phyloP scores from a whole-genome alignment of 2,797 vertebrate species.

The Tolypeutes matacus region DNA sequence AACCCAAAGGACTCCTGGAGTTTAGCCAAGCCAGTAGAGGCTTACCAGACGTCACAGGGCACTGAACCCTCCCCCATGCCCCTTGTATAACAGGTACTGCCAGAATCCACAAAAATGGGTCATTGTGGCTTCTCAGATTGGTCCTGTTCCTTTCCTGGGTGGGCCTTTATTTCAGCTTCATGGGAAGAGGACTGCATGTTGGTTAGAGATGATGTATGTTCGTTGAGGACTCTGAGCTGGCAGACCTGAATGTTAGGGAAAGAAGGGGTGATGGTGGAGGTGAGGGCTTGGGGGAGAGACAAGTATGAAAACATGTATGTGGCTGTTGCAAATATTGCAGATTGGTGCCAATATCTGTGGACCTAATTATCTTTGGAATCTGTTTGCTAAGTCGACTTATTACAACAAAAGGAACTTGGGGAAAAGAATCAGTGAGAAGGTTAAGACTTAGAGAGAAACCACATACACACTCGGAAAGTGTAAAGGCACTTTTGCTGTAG shows the following conservation, averaged over 20 bases:
- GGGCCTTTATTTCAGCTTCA: background rate
- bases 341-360: background rate
- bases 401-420: background rate
- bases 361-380: background rate
- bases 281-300: background rate
- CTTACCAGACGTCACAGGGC: too few relatives aligned
- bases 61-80: background rate
- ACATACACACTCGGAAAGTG: background rate
- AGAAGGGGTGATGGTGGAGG: background rate
- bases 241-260: background rate
- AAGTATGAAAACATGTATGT: background rate
- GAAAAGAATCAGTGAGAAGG: slow-evolving; percentile 8
- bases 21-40: too few relatives aligned
- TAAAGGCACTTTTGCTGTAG: background rate
- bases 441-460: slow-evolving; percentile 8
- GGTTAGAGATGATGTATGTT: background rate
- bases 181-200: background rate
- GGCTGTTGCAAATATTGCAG: background rate
- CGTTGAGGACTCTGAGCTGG: background rate
- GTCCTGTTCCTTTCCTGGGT: background rate
- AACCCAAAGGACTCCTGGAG: background rate
- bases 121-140: slow-evolving; percentile 44
- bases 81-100: background rate
- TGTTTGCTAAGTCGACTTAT: background rate
- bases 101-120: background rate